Evolutionary conservation across 2,113 vertebrate species (phyloP), one percentile per base, ranked within the genome.

Genomic region (Nothoprocta perdicaria): DNA sequence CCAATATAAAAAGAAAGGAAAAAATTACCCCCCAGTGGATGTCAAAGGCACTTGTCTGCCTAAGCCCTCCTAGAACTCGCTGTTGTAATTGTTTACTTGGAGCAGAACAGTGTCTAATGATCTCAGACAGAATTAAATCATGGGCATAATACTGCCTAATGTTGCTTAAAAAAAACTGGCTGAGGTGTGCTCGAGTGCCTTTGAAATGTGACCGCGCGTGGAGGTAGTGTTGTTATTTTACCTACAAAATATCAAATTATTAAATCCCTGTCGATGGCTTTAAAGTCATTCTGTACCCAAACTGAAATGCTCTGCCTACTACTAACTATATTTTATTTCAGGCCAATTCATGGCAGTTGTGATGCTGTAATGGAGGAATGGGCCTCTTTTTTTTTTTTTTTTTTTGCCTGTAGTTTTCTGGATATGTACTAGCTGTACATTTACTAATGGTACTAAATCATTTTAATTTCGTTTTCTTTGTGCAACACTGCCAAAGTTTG

Each of bases 51-150:
- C 14, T 94, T 89, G 55, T 68, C 46, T 78, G 69, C 65, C 43
- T 60, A 22, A 10, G 35, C 76, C 57, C 61, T 57, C 71, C 63
- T 69, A 57, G 78, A 78, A 91, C 80, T 4, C 87, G 65, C 58
- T 4, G 58, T 80, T 12, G 33, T 89, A 78, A 92, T 80, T 85
- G 69, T 84, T 75, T 75, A 12, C 58, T 83, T 86, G 24, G 0
- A 1, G 57, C 57, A 78, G 61, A 8, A 1, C 1, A 16, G 73
- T 35, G 40, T 79, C 88, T 93, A 45, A 88, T 92, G 88, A 88
- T 81, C 71, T 87, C 23, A 3, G 93, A 46, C 4, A 7, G 62
- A 84, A 95, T 95, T 91, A 84, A 94, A 94, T 95, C 83, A 93
- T 26, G 62, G 79, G 61, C 72, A 71, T 84, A 67, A 86, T 55